A percentile compares a stretch with the other conserved stretches of the same genome.
phyloP scores from a whole-genome alignment of 2,113 vertebrate species.

The Pituophis catenifer region DNA sequence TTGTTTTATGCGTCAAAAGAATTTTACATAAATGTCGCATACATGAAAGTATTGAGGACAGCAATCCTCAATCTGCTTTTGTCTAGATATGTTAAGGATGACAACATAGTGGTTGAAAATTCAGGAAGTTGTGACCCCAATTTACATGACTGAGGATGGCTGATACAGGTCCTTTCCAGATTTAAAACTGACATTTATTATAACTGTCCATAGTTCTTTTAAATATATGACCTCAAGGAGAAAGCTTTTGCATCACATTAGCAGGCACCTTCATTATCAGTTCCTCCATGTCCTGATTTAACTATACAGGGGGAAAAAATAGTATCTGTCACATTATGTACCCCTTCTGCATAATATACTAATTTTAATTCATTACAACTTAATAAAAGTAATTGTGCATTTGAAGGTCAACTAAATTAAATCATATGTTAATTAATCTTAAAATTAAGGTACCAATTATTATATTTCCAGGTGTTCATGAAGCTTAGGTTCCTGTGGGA shows the following conservation, averaged over 20 bases:
- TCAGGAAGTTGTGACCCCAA: not conserved
- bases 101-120: not conserved
- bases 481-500: constrained; percentile 26
- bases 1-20: not conserved
- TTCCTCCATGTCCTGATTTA: constrained; percentile 15
- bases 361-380: constrained; percentile 56
- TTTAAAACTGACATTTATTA: not conserved
- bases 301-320: not conserved
- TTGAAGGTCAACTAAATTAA: constrained; percentile 65
- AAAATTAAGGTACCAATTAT: constrained; percentile 58
- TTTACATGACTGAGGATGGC: not conserved
- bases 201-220: not conserved
- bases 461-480: constrained; percentile 56
- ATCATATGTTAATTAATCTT: constrained; percentile 66
- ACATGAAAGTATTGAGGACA: not conserved
- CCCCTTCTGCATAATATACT: constrained; percentile 32
- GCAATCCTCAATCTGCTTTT: not conserved
- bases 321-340: constrained; percentile 14
- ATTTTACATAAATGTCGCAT: not conserved
- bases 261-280: not conserved
- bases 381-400: constrained; percentile 61
- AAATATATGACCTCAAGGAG: not conserved
- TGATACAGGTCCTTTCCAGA: not conserved
- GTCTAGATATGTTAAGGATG: not conserved
- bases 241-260: not conserved